phyloP scores from a whole-genome alignment of 2,797 vertebrate genomes.

The Linurgus olivaceus region DNA sequence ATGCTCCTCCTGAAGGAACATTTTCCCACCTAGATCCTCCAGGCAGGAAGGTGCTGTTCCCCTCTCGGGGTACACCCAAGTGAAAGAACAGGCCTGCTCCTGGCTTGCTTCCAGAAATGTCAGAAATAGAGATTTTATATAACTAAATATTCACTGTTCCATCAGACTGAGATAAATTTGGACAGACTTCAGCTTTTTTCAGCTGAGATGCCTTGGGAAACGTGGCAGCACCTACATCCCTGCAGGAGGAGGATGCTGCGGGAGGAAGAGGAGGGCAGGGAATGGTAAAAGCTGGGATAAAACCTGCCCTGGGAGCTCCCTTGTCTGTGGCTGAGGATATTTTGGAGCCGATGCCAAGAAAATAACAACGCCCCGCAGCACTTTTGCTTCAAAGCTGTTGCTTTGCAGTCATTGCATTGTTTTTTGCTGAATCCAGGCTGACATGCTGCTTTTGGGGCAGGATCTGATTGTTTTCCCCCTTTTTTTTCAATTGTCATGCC shows the following conservation, averaged over 20 bases:
- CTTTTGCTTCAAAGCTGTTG: background rate
- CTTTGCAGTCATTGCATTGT: background rate
- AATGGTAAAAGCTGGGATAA: background rate
- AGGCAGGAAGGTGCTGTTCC: background rate
- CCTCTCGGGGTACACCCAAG: rapidly evolving
- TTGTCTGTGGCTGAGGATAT: background rate
- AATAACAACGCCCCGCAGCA: background rate
- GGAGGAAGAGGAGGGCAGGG: background rate
- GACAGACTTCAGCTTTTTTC: background rate
- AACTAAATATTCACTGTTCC: background rate
- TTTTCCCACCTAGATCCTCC: background rate
- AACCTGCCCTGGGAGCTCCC: background rate
- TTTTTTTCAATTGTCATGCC: background rate
- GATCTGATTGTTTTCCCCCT: background rate
- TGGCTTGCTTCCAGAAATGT: background rate
- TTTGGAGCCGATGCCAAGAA: rapidly evolving
- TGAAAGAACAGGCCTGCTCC: background rate
- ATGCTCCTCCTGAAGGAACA: background rate
- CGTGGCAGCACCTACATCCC: background rate
- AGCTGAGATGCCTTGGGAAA: background rate
- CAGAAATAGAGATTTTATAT: background rate
- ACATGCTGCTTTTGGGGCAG: background rate
- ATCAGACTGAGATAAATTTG: background rate
- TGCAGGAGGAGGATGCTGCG: background rate
- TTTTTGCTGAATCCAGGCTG: background rate